A percentile compares a stretch with the other conserved stretches of the same genome.
phyloP scores from a whole-genome alignment of 2,888 invertebrate genomes.

The Peribatodes rhomboidaria region DNA sequence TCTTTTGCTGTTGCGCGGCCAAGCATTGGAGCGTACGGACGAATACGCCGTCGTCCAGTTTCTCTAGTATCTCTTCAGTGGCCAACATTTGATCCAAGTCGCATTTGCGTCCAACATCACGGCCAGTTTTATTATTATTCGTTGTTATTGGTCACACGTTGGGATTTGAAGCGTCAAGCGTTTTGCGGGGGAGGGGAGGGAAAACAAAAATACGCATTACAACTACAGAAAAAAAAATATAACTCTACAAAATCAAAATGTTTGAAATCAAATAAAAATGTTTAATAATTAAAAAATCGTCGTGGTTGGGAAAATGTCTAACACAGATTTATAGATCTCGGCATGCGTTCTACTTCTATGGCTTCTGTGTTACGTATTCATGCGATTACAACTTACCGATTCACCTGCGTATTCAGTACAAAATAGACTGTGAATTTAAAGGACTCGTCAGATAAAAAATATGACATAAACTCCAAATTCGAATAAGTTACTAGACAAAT shows the following conservation, averaged over 20 bases:
- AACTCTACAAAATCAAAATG: conserved; percentile 53
- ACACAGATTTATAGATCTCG: conserved; percentile 64
- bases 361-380: conserved; percentile 65
- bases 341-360: conserved; percentile 84
- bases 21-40: conserved; percentile 86
- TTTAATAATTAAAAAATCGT: conserved; percentile 50
- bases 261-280: conserved; percentile 47
- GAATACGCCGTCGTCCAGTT: conserved; percentile 84
- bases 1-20: conserved; percentile 84
- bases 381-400: conserved; percentile 65
- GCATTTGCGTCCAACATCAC: conserved; percentile 27
- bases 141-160: conserved; percentile 79
- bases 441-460: conserved; percentile 42
- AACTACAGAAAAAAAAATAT: conserved; percentile 82
- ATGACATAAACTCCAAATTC: neutral
- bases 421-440: conserved; percentile 54
- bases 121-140: conserved; percentile 44
- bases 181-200: conserved; percentile 78
- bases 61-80: conserved; percentile 81
- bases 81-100: conserved; percentile 59
- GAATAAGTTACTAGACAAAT: neutral
- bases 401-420: conserved; percentile 42
- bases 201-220: conserved; percentile 86
- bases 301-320: conserved; percentile 87
- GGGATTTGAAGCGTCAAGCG: conserved; percentile 86